Percentiles rank a stretch among this genome's conserved stretches.
These are phyloP conservation scores for Pseudomyrmex flavicornis DNA, from an alignment of 1,140 invertebrate genomes.

Conservation along the genomic window DNA sequence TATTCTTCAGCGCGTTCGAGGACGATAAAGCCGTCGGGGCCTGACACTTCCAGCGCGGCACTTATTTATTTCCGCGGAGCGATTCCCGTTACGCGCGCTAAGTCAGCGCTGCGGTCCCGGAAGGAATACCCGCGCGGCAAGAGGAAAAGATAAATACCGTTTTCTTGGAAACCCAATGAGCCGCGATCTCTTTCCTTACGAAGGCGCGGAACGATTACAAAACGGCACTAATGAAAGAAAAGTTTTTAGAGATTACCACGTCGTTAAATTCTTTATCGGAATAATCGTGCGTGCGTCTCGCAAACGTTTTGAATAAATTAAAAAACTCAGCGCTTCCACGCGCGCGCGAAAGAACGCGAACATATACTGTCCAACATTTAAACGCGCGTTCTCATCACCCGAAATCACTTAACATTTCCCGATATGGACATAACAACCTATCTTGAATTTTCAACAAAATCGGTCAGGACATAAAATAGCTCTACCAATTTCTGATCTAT, in stretches of 20 bases:
- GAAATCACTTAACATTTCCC: slow-evolving; percentile 29
- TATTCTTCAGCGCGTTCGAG: slow-evolving; percentile 49
- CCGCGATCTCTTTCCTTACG: not conserved
- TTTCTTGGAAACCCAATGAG: not conserved
- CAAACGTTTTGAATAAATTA: not conserved
- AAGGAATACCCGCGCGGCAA: slow-evolving; percentile 17
- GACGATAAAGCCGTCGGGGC: slow-evolving; percentile 45
- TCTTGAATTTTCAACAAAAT: slow-evolving; percentile 54
- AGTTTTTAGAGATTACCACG: not conserved
- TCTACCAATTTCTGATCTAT: slow-evolving; percentile 23
- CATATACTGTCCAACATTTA: slow-evolving; percentile 11
- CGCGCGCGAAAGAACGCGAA: too few relatives aligned
- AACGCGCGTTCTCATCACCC: slow-evolving; percentile 11
- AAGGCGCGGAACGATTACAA: slow-evolving; percentile 30
- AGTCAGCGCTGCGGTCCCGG: slow-evolving; percentile 28
- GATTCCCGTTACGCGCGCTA: slow-evolving; percentile 22
- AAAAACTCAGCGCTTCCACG: not conserved
- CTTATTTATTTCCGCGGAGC: slow-evolving; percentile 51
- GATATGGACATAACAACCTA: slow-evolving; percentile 23
- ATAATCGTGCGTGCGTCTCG: too few relatives aligned
- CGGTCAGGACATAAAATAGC: slow-evolving; percentile 34
- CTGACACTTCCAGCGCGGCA: slow-evolving; percentile 52
- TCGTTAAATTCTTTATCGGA: too few relatives aligned
- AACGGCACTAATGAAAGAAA: not conserved
- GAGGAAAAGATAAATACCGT: slow-evolving; percentile 45